phyloP scores from a whole-genome alignment of 2,113 vertebrate genomes.

The Seriola rivoliana region DNA sequence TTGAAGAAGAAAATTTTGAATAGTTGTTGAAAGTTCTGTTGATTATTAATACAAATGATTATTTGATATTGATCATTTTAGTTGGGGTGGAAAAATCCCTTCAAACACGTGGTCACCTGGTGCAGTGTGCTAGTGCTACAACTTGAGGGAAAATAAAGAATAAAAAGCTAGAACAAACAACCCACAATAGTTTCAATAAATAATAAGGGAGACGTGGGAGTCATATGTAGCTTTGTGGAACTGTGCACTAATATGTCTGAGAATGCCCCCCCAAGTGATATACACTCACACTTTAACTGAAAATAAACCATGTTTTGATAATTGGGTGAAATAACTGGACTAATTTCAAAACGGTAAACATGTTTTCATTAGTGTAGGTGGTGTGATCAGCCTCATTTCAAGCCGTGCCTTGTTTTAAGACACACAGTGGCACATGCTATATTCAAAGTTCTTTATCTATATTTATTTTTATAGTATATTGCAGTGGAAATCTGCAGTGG shows the following conservation, averaged over 20 bases:
- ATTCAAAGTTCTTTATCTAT: constrained; percentile 3
- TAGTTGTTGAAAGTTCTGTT: neutral
- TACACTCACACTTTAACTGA: neutral
- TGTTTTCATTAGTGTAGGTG: neutral
- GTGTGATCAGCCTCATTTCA: constrained; percentile 11
- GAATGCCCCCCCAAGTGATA: neutral
- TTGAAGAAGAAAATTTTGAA: neutral
- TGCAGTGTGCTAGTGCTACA: neutral
- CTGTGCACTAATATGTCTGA: neutral
- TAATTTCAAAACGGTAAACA: neutral
- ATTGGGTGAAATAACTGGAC: neutral
- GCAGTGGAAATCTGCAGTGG: constrained; percentile 71
- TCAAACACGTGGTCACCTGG: neutral
- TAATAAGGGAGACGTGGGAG: neutral
- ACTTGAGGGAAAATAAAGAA: neutral
- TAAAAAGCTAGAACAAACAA: neutral
- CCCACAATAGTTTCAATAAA: neutral
- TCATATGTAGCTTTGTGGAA: constrained; percentile 6
- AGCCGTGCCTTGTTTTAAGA: neutral
- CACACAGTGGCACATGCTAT: constrained; percentile 19
- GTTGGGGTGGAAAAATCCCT: neutral
- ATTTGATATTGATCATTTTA: neutral
- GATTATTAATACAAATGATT: neutral
- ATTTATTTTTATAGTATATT: constrained; percentile 67
- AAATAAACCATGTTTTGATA: neutral